These are phyloP conservation scores for Cygnus olor DNA, from an alignment of 2,797 vertebrate species.

Conservation along the genomic window DNA sequence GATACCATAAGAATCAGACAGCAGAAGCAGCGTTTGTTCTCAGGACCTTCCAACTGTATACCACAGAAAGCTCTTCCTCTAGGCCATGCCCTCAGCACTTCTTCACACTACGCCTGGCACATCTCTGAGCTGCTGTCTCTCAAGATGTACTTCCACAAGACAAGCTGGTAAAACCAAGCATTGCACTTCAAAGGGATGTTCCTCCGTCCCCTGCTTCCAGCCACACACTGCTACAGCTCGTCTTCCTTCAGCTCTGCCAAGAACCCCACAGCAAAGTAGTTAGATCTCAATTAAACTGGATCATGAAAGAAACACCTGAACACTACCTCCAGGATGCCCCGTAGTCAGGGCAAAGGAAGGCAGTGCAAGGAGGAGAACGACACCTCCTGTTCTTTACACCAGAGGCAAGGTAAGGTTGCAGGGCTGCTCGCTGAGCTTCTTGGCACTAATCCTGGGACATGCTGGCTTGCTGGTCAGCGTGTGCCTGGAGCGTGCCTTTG, in stretches of 20 bases:
- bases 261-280: accelerated
- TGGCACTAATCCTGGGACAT: too few species aligned
- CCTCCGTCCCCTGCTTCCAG: background rate
- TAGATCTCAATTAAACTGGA: background rate
- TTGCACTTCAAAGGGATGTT: accelerated
- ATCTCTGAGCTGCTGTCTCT: background rate
- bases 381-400: background rate
- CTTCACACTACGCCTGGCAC: background rate
- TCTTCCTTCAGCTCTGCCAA: background rate
- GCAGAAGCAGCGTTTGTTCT: background rate
- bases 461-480: too few species aligned
- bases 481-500: too few species aligned
- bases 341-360: background rate
- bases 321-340: accelerated
- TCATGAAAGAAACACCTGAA: accelerated
- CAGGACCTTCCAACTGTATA: background rate
- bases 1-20: background rate
- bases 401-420: background rate
- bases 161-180: background rate
- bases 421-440: too few species aligned
- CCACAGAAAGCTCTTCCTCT: background rate
- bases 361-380: background rate
- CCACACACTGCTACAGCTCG: accelerated
- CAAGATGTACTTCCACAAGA: too few species aligned
- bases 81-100: background rate